Evolutionary conservation across 2,888 invertebrate genomes (phyloP).

Genomic region (Rhodophaea formosa): DNA sequence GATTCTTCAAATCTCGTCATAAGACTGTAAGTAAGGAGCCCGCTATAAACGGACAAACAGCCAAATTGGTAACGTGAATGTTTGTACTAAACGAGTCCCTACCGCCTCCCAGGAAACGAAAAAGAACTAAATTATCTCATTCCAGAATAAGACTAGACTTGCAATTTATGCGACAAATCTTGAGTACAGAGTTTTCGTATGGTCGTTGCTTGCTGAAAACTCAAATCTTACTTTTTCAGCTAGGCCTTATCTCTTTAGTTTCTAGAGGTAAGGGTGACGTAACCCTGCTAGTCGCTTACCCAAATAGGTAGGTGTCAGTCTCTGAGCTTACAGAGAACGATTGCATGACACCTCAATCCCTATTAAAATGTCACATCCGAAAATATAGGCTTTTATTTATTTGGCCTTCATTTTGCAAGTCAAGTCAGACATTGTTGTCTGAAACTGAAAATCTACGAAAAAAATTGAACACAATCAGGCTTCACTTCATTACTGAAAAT

Average conservation of each 20-base stretch:
- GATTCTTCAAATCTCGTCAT: neutral
- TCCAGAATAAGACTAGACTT: neutral
- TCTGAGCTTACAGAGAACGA: too few relatives aligned
- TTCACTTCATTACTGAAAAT: slow-evolving; percentile 19
- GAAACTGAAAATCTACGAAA: neutral
- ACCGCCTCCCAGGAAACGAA: slow-evolving; percentile 54
- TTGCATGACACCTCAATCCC: too few relatives aligned
- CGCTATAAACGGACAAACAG: slow-evolving; percentile 45
- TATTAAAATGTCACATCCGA: neutral
- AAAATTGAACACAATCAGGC: slow-evolving; percentile 12
- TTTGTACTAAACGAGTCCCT: slow-evolving; percentile 57
- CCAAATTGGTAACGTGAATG: slow-evolving; percentile 50
- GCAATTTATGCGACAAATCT: neutral
- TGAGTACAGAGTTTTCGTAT: too few relatives aligned
- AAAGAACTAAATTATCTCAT: slow-evolving; percentile 25
- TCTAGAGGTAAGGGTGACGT: too few relatives aligned
- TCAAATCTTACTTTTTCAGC: too few relatives aligned
- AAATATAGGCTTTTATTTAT: neutral
- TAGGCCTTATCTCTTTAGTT: too few relatives aligned
- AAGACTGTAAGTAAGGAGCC: neutral
- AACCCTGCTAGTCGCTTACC: too few relatives aligned
- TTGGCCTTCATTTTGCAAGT: neutral
- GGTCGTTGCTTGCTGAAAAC: too few relatives aligned
- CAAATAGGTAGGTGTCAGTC: too few relatives aligned
- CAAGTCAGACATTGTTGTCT: neutral